phyloP scores from a whole-genome alignment of 2,113 vertebrate species.

The Onychorhynchus coronatus region DNA sequence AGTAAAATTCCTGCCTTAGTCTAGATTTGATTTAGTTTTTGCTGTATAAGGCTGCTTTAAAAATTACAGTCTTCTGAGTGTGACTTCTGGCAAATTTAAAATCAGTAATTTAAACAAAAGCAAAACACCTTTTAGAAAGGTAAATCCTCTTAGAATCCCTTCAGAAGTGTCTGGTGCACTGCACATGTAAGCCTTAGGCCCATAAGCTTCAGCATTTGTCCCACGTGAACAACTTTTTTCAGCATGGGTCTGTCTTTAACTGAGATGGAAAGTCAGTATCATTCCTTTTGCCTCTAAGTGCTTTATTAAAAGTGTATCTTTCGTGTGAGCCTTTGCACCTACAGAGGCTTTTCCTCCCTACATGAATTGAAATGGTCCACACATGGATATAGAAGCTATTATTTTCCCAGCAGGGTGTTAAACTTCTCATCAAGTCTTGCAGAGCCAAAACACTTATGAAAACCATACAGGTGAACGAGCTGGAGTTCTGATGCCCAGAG shows the following conservation, averaged over 20 bases:
- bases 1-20: not conserved
- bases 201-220: not conserved
- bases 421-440: slow-evolving; percentile 19
- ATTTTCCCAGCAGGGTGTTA: slow-evolving; percentile 52
- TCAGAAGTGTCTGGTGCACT: not conserved
- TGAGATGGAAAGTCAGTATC: not conserved
- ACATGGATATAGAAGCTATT: not conserved
- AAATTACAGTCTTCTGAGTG: not conserved
- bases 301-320: not conserved
- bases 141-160: not conserved
- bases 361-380: slow-evolving; percentile 1
- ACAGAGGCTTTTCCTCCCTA: not conserved
- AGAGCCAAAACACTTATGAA: not conserved
- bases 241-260: not conserved
- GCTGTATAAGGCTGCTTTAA: not conserved
- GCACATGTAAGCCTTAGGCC: not conserved
- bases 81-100: not conserved
- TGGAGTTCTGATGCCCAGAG: not conserved
- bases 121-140: not conserved
- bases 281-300: not conserved
- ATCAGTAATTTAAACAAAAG: not conserved
- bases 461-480: not conserved
- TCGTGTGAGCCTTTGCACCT: not conserved
- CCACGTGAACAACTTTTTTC: not conserved
- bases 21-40: not conserved